Base-by-base conservation (phyloP, 1,140 invertebrate genomes). In the Chironomus tepperi region DNA sequence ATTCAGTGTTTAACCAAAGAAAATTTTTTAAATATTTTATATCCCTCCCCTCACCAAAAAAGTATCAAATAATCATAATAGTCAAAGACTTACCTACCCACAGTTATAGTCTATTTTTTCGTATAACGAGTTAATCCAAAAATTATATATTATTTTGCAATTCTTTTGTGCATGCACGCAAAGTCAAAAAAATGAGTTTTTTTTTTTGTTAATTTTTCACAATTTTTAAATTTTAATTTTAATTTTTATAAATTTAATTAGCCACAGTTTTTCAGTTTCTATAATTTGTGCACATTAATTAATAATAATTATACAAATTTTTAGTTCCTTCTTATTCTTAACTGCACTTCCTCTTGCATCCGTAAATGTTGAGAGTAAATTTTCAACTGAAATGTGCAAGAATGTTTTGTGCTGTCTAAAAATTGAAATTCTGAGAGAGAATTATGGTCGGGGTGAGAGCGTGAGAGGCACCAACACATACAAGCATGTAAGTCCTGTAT, bases 291-390 rank as follows among this genome's bases (percentile, higher is more conserved):
- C n/a, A 15, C 47, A 57, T 15, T 57, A 57, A 57, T 57, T 57
- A 57, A 57, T n/a, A 57, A 12, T 15, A 57, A 57, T 57, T 57
- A 57, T 57, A 15, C n/a, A 57, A 57, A 57, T 1, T 12, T 12
- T 57, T 3, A 9, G 2, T 57, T n/a, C 12, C 47, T 57, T 57
- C 8, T 57, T 57, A 57, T 12, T 57, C 9, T 15, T 57, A n/a
- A 57, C 47, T 57, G 12, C 47, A 12, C n/a, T 57, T 57, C 47
- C 47, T 57, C 47, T 57, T 57, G 47, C 47, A 57, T 57, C 47
- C 47, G 47, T 57, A 57, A 57, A n/a, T 15, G 47, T 57, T 57
- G 47, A 57, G 47, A 57, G 47, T 57, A 57, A 57, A 57, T 57
- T 57, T 57, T 57, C 47, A 57, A 57, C 47, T 57, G 47, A 57